Evolutionary conservation across 64 coral and sea anemone species (phyloP).

Genomic region (Actinia tenebrosa): DNA sequence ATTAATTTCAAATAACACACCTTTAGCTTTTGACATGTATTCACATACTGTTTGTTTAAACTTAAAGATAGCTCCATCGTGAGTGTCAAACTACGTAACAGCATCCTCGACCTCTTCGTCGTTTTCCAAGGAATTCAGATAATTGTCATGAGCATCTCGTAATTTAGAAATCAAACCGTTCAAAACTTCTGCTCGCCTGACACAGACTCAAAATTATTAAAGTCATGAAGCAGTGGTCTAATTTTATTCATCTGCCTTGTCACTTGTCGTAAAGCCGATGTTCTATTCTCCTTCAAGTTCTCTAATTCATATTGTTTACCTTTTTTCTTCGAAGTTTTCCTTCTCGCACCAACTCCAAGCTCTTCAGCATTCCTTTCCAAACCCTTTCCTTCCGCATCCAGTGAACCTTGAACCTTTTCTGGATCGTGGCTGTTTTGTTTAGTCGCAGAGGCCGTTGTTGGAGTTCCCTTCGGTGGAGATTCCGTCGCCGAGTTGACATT

Average conservation of each 20-base stretch:
- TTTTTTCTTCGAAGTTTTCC: conserved; percentile 12
- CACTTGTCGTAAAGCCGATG: conserved; percentile 26
- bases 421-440: background rate
- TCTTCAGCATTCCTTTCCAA: background rate
- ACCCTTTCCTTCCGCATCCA: background rate
- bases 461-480: conserved; percentile 12
- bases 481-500: background rate
- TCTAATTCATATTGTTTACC: conserved; percentile 53
- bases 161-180: conserved; percentile 25
- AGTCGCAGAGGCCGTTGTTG: background rate
- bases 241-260: conserved; percentile 32
- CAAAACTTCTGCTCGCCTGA: conserved; percentile 16
- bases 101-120: too few relatives aligned
- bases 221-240: conserved; percentile 17
- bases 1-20: background rate
- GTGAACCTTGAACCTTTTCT: conserved; percentile 34
- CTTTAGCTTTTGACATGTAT: conserved; percentile 38
- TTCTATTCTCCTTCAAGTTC: too few relatives aligned
- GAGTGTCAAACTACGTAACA: too few relatives aligned
- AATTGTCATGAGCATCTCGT: conserved; percentile 32
- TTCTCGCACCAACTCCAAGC: background rate
- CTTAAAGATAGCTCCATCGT: too few relatives aligned
- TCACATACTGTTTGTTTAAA: conserved; percentile 29
- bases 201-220: conserved; percentile 54
- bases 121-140: background rate